Conservation (phyloP, 2,888 invertebrate genomes). For the Dinocampus coccinellae region DNA sequence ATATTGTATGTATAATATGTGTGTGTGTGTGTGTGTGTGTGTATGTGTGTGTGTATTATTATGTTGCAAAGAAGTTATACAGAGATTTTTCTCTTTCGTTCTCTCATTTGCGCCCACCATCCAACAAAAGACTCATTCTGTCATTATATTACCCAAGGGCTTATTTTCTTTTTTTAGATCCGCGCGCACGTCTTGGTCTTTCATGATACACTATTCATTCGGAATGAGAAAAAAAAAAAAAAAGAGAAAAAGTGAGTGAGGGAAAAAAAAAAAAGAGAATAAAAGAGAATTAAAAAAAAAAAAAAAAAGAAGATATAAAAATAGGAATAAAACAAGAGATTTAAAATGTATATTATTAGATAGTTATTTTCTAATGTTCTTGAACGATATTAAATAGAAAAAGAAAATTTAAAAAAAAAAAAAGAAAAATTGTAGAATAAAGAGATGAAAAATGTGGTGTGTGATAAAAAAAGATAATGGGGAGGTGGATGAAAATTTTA, state of each 20-base stretch:
- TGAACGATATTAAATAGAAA: background rate
- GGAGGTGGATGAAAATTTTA: background rate
- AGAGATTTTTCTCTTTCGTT: background rate
- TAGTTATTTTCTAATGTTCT: background rate
- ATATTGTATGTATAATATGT: background rate
- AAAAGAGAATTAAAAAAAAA: background rate
- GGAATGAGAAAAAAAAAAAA: background rate
- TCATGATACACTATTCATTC: conserved; percentile 5
- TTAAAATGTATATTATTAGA: background rate
- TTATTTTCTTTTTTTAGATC: conserved; percentile 48
- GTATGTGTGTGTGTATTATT: conserved; percentile 11
- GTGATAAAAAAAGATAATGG: too few relatives aligned
- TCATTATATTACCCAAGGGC: conserved; percentile 58
- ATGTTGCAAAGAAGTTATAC: background rate
- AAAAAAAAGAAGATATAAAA: background rate
- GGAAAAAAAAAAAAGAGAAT: background rate
- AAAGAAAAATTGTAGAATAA: background rate
- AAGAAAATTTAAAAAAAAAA: background rate
- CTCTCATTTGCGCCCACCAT: conserved; percentile 51
- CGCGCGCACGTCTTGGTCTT: conserved; percentile 2
- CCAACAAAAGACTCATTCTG: conserved; percentile 62
- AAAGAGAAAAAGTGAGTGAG: background rate
- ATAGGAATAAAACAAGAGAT: background rate
- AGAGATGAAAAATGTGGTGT: background rate
- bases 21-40: conserved; percentile 28